Conservation (phyloP, 2,113 vertebrate species). For the Callipepla squamata region DNA sequence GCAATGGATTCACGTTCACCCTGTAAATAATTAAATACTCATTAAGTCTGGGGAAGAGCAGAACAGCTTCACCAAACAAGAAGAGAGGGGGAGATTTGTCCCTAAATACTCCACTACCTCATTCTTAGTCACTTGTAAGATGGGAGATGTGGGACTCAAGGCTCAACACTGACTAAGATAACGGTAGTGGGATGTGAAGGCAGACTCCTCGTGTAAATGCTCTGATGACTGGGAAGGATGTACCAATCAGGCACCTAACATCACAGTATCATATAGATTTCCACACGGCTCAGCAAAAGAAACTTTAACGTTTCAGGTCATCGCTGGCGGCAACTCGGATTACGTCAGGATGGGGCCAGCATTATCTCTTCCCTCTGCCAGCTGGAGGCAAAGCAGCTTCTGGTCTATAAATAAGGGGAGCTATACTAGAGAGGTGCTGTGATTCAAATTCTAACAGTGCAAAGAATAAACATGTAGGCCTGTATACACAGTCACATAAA, state of each 20-base stretch:
- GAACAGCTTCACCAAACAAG: not conserved
- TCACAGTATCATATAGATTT: not conserved
- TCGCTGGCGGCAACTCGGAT: not conserved
- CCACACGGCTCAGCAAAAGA: not conserved
- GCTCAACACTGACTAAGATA: not conserved
- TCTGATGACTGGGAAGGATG: not conserved
- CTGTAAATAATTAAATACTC: slow-evolving; percentile 44
- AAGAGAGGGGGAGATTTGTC: not conserved
- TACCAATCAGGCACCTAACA: not conserved
- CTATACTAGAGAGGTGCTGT: not conserved
- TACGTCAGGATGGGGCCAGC: not conserved
- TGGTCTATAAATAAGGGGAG: not conserved
- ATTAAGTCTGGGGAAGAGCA: not conserved
- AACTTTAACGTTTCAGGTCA: not conserved
- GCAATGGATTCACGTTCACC: slow-evolving; percentile 11
- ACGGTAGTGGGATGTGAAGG: not conserved
- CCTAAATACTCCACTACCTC: not conserved
- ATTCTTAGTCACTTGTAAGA: not conserved
- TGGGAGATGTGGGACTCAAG: not conserved
- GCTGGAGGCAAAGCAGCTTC: not conserved
- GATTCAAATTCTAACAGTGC: not conserved
- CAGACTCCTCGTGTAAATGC: not conserved
- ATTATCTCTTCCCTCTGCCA: not conserved
- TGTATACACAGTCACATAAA: not conserved
- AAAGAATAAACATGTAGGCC: not conserved